These are phyloP conservation scores for Lynx canadensis DNA, from an alignment of 2,113 vertebrate species.

Conservation along the genomic window DNA sequence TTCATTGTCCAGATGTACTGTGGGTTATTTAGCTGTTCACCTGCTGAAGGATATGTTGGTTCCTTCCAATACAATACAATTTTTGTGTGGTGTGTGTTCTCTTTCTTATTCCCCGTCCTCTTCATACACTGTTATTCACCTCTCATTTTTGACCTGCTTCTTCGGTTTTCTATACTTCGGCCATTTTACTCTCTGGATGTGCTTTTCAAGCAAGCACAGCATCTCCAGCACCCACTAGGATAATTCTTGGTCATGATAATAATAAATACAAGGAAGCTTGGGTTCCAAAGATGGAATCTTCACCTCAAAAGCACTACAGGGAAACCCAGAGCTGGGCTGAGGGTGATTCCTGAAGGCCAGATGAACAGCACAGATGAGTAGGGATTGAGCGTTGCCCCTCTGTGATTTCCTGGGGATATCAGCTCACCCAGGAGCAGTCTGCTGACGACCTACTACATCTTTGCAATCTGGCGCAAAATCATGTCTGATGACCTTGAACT, in stretches of 20 bases:
- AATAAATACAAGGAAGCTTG: background rate
- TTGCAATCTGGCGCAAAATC: background rate
- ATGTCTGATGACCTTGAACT: background rate
- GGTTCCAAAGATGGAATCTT: background rate
- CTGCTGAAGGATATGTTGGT: background rate
- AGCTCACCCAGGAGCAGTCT: background rate
- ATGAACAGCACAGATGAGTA: background rate
- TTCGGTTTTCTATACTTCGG: background rate
- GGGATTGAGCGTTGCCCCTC: rapidly evolving
- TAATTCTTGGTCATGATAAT: background rate
- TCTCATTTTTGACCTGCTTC: background rate
- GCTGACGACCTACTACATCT: background rate
- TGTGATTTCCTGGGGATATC: background rate
- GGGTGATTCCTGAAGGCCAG: background rate
- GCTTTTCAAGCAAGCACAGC: background rate
- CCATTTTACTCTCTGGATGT: background rate
- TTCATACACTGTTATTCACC: background rate
- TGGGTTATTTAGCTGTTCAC: background rate
- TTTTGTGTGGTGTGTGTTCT: background rate
- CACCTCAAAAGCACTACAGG: background rate
- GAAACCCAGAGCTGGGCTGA: background rate
- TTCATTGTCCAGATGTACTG: background rate
- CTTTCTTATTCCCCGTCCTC: background rate
- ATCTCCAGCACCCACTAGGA: background rate
- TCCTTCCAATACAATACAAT: background rate